phyloP scores from a whole-genome alignment of 2,113 vertebrate genomes.

The Aleadryas rufinucha region DNA sequence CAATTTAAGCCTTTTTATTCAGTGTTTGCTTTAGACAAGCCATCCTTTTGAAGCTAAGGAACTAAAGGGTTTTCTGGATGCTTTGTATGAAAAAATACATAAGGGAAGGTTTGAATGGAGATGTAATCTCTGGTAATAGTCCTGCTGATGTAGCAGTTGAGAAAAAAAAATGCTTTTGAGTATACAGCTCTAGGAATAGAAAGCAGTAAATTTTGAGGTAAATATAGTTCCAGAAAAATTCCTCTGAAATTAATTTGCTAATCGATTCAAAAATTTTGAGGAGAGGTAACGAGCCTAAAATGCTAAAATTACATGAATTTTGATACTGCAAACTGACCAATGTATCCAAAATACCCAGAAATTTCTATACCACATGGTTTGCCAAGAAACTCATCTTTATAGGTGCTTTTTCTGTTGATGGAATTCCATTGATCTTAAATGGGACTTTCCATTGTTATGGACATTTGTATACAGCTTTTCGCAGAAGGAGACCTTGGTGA shows the following conservation, averaged over 20 bases:
- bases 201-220: constrained; percentile 7
- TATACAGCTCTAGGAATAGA: constrained; percentile 2
- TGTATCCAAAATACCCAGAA: neutral
- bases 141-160: neutral
- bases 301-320: neutral
- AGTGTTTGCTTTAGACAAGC: neutral
- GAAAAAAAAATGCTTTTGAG: neutral
- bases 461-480: neutral
- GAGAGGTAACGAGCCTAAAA: neutral
- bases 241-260: neutral
- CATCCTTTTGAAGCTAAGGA: neutral
- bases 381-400: neutral
- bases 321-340: neutral
- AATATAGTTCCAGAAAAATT: neutral
- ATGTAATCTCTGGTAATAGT: neutral
- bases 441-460: neutral
- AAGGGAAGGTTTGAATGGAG: neutral
- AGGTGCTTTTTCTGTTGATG: neutral
- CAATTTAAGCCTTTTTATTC: neutral
- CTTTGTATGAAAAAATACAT: neutral
- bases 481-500: neutral
- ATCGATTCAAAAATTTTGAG: neutral
- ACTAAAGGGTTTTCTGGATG: neutral
- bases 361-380: neutral
- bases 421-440: neutral